Base-by-base conservation (phyloP, 2,797 vertebrate species). In the Clangula hyemalis region DNA sequence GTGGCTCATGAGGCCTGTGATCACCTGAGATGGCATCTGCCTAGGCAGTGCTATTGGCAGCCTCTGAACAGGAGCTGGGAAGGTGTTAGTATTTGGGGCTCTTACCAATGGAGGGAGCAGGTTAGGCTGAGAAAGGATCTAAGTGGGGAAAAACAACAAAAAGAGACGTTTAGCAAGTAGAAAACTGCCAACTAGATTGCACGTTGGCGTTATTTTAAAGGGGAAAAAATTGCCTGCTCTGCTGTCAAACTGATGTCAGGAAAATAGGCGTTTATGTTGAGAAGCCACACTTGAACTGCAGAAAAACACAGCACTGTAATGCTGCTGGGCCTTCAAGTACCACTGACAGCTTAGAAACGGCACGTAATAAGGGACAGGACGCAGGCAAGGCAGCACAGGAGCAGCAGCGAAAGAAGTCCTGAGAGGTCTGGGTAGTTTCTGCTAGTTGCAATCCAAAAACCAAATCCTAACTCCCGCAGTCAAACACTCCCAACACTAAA, bases 61-160 rank as follows among this genome's bases (percentile, higher is more conserved):
- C 94, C 99, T 98, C 98, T 99, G 99, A 95, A 99, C 97, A 76
- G 99, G 98, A 61, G 98, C 98, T 93, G 98, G 98, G 97, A 99
- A 99, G 45, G 99, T 98, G 98, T 99, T 99, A 87, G 98, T 98
- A 95, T 99, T 99, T 97, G 99, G 98, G 95, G 99, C 98, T 97
- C 99, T 98, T 87, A 99, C 98, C 98, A 99, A 98, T 93, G 99
- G 99, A 97, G 99, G 99, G 93, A 99, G 98, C 80, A 99, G 98
- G 98, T 99, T 99, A 97, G 99, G 98, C 97, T 99, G 99, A 96
- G 99, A 99, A 97, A 99, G 97, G 92, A 99, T 99, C 99, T 99
- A 98, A 94, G 96, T 89, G 84, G 94, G 97, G 97, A 97, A 98
- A 97, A 98, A 97, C 96, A 97, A 98, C 97, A 96, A 87, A 77